Evolutionary conservation across 2,113 vertebrate species (phyloP), one percentile per base, ranked within the genome.

Genomic region (Melanerpes aurifrons): DNA sequence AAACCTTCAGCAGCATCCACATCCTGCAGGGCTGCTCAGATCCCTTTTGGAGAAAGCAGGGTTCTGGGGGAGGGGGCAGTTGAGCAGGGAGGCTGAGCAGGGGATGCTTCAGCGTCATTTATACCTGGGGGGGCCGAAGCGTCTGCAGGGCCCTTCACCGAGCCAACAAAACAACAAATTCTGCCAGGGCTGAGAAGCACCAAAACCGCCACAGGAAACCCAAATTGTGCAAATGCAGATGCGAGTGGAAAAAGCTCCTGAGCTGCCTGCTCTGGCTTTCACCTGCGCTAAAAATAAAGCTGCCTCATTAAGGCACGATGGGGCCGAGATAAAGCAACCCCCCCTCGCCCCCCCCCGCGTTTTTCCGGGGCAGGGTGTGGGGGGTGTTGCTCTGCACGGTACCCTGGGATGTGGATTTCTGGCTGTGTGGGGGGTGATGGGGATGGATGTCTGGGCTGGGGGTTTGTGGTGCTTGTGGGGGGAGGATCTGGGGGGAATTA

Each of bases 261-360:
- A 92, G 94, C 94, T 73, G 95, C 70, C 87, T 15, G 85, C 53
- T 90, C 81, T 9, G 79, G 82, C 93, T 97, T 97, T 97, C 96
- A 96, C 95, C 96, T 96, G 59, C 57, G 76, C 97, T 98, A 97
- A 97, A 98, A 97, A 97, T 97, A 97, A 87, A 86, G 86, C 7
- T 40, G 87, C 63, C 56, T 96, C 92, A 95, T 96, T 97, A 96
- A 94, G 93, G 94, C 92, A 90, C 24, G 91, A 94, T 96, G 90
- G 80, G 73, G 95, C 86, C 2, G 3, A 74, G 87, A 90, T 96
- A 93, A 94, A 92, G 25, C 56, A 12, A 59, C 37, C 35, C 47
- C 78, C 75, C 11, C 12, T 28, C 12, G n/a, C 72, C 71, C 48
- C 61, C 7, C 32, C 72, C 69, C 48, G 57, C 6, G 50, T 70